A percentile compares a stretch with the other conserved stretches of the same genome.
Evolutionary conservation across 1,140 invertebrate genomes (phyloP).

Genomic region (Lutraria rhynchaena): DNA sequence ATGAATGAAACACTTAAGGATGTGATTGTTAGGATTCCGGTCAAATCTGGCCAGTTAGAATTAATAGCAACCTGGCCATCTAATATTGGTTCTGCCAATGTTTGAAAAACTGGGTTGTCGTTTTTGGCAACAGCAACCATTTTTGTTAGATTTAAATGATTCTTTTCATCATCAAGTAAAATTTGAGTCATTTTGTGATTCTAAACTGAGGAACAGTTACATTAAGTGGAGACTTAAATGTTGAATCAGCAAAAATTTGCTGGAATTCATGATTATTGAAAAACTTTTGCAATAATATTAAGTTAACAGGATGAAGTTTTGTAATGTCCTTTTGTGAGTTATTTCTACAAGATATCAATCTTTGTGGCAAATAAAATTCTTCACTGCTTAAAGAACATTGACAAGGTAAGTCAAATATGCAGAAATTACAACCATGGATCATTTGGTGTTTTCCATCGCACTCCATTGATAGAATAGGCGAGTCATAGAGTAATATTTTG

Average conservation of each 20-base stretch:
- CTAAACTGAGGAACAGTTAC: conserved; percentile 10
- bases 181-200: conserved; percentile 1
- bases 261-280: background rate
- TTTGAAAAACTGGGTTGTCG: conserved; percentile 14
- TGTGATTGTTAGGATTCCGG: background rate
- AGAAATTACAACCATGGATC: conserved; percentile 2
- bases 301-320: conserved; percentile 20
- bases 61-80: background rate
- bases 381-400: conserved; percentile 8
- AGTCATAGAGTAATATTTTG: conserved; percentile 17
- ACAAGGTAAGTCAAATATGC: conserved; percentile 21
- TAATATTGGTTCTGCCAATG: conserved; percentile 24
- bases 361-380: conserved; percentile 11
- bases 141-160: conserved; percentile 23
- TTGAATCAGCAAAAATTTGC: conserved; percentile 32
- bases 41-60: conserved; percentile 17
- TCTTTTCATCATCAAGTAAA: conserved; percentile 11
- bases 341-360: conserved; percentile 17
- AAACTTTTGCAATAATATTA: conserved; percentile 18
- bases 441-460: conserved; percentile 20
- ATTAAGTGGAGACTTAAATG: conserved; percentile 10
- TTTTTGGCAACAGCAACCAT: conserved; percentile 36
- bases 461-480: conserved; percentile 1
- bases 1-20: background rate
- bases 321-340: background rate